Percentiles rank a stretch among this genome's conserved stretches.
These are phyloP conservation scores for Mystacides longicornis DNA, from an alignment of 2,888 invertebrate species.

Conservation along the genomic window DNA sequence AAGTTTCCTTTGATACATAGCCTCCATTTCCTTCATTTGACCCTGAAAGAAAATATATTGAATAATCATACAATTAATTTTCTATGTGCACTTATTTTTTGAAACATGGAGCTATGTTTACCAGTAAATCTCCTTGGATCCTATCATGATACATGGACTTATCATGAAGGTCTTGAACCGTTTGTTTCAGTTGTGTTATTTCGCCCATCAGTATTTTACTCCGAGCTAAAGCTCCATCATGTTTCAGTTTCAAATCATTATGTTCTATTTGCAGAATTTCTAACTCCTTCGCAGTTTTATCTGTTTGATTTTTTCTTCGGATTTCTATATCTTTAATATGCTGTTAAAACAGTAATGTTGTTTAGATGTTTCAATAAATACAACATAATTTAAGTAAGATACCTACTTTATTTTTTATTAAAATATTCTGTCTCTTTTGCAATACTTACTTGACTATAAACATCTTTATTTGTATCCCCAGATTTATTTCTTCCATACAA, in stretches of 20 bases:
- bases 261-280: conserved; percentile 46
- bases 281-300: conserved; percentile 54
- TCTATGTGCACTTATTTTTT: no score
- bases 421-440: no score
- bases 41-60: conserved; percentile 36
- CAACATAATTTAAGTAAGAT: no score
- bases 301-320: conserved; percentile 50
- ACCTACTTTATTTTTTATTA: no score
- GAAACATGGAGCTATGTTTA: conserved; percentile 33
- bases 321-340: conserved; percentile 48
- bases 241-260: conserved; percentile 54
- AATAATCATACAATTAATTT: no score
- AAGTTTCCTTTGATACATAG: conserved; percentile 44
- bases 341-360: no score
- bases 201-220: conserved; percentile 63
- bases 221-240: conserved; percentile 61
- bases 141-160: conserved; percentile 58
- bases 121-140: conserved; percentile 55
- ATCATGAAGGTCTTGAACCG: conserved; percentile 52
- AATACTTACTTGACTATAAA: conserved; percentile 15
- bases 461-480: conserved; percentile 17
- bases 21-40: conserved; percentile 43
- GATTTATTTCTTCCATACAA: conserved; percentile 41
- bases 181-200: conserved; percentile 48
- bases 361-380: no score